These are phyloP conservation scores for Labia minor DNA, from an alignment of 2,888 invertebrate species.

Conservation along the genomic window DNA sequence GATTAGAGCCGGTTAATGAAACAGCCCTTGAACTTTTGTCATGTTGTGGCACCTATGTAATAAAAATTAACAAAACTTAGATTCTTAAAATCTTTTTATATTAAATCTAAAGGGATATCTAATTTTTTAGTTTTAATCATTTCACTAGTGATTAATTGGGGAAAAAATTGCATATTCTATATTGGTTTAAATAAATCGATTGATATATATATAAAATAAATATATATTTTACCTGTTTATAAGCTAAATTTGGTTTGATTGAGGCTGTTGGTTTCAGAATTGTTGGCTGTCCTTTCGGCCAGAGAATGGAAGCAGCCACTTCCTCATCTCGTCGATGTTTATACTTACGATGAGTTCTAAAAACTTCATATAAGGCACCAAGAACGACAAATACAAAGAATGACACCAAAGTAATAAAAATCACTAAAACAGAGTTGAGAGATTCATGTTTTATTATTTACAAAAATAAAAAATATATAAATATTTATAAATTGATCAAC, in stretches of 20 bases:
- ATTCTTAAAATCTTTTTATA: no score
- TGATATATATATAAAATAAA: no score
- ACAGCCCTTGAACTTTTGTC: conserved; percentile 21
- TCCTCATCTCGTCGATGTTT: conserved; percentile 60
- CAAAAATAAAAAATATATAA: no score
- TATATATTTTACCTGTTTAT: neutral
- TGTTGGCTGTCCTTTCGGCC: conserved; percentile 58
- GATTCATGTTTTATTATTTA: no score
- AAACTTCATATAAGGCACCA: conserved; percentile 60
- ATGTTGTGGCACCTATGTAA: conserved; percentile 26
- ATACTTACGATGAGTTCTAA: conserved; percentile 62
- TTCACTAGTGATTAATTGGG: no score
- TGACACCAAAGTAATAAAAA: conserved; percentile 66
- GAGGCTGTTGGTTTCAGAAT: neutral
- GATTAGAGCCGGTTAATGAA: neutral
- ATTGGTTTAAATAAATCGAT: no score
- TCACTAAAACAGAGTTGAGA: conserved; percentile 43
- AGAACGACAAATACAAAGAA: conserved; percentile 60
- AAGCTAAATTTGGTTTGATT: neutral
- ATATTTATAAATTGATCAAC: conserved; percentile 3
- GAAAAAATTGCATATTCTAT: no score
- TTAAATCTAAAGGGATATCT: no score
- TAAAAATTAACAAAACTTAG: no score
- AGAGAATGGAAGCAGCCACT: conserved; percentile 57
- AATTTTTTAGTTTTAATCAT: no score